Evolutionary conservation across 1,140 invertebrate species (phyloP).

Genomic region (Cardiocondyla obscurior): DNA sequence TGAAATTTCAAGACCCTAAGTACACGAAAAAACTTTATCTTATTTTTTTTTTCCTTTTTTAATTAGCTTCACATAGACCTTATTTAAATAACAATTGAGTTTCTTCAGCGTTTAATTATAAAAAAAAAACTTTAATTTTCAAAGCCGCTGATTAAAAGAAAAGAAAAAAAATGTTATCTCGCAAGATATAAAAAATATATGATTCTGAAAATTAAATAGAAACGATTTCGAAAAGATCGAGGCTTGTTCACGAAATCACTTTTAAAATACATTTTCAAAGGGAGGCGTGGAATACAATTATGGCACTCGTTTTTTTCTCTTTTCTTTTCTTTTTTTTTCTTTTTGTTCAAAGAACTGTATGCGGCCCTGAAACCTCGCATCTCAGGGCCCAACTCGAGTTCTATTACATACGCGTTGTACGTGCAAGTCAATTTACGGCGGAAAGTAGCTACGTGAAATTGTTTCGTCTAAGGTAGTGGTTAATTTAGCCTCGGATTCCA

Average conservation of each 20-base stretch:
- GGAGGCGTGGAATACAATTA: neutral
- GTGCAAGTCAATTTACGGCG: constrained; percentile 76
- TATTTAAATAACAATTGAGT: neutral
- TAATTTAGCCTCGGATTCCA: constrained; percentile 73
- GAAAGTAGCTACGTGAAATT: constrained; percentile 77
- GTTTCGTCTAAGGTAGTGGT: constrained; percentile 76
- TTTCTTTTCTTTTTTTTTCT: too few relatives aligned
- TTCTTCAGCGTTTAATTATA: too few relatives aligned
- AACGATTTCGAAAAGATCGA: neutral
- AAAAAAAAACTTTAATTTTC: too few relatives aligned
- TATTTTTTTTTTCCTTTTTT: too few relatives aligned
- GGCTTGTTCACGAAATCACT: neutral
- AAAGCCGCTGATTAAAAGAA: neutral
- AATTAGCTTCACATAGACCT: neutral
- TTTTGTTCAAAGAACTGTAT: neutral
- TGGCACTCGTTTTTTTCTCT: too few relatives aligned
- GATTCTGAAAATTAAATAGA: neutral
- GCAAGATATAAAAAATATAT: neutral
- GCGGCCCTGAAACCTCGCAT: constrained; percentile 35
- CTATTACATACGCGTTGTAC: constrained; percentile 54
- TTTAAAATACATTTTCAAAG: neutral
- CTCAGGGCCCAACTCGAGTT: neutral
- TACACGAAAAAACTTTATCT: neutral
- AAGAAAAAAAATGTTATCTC: too few relatives aligned
- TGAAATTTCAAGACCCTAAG: neutral